A percentile compares a stretch with the other conserved stretches of the same genome.
Evolutionary conservation across 2,888 invertebrate genomes (phyloP).

Genomic region (Amiota communis): DNA sequence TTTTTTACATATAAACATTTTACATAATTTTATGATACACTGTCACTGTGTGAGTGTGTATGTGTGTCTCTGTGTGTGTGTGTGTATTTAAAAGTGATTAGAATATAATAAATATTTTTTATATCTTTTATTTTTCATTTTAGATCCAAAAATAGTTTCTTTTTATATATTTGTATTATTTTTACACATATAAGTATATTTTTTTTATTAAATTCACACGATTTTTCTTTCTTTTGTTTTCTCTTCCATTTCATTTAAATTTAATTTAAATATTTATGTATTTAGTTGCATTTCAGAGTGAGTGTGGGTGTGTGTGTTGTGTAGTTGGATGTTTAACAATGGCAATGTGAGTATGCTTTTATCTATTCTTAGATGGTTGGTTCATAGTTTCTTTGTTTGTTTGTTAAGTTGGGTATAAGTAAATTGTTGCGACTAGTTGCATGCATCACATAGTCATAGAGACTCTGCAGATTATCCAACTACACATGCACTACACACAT

Average conservation of each 20-base stretch:
- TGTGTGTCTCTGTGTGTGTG: conserved; percentile 15
- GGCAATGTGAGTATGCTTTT: not conserved
- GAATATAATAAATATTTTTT: conserved; percentile 21
- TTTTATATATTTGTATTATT: conserved; percentile 25
- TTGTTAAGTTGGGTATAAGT: not conserved
- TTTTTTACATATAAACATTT: conserved; percentile 25
- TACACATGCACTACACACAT: not conserved
- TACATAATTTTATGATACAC: conserved; percentile 11
- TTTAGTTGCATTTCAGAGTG: conserved; percentile 17
- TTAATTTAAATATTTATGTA: not conserved
- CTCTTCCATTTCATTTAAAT: not conserved
- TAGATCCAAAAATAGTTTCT: conserved; percentile 19
- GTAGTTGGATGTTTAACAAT: not conserved
- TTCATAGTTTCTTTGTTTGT: conserved; percentile 5
- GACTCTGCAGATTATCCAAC: not conserved
- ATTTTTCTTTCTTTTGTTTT: conserved; percentile 13
- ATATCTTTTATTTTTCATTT: not conserved
- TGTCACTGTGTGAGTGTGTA: conserved; percentile 13
- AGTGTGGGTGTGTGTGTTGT: not conserved
- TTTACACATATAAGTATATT: no score
- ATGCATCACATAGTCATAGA: conserved; percentile 16
- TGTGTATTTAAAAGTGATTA: conserved; percentile 17
- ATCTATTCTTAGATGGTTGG: conserved; percentile 24
- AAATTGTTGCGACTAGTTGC: conserved; percentile 32
- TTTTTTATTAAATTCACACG: conserved; percentile 1